These are phyloP conservation scores for Bruchidius siliquastri DNA, from an alignment of 2,888 invertebrate genomes.

Conservation along the genomic window DNA sequence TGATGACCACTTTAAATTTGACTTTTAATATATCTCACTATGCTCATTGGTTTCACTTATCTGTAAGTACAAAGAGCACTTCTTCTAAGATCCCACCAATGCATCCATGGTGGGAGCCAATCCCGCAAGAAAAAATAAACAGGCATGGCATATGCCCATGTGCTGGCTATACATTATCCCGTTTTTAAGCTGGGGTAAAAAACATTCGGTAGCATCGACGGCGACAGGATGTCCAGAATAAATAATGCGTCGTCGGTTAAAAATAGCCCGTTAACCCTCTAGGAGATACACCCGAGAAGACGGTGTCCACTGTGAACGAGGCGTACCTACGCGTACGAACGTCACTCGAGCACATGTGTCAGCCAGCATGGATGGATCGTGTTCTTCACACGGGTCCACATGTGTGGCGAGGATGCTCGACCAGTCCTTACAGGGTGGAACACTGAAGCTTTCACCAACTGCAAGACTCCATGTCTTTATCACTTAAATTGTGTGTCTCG, in stretches of 20 bases:
- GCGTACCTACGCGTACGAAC: not conserved
- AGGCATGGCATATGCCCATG: not conserved
- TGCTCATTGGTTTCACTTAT: too few relatives aligned
- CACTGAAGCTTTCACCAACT: not conserved
- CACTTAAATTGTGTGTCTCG: too few relatives aligned
- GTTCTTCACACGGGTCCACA: not conserved
- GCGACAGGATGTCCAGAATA: not conserved
- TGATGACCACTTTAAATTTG: too few relatives aligned
- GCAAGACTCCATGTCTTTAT: too few relatives aligned
- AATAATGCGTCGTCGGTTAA: not conserved
- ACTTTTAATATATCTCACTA: too few relatives aligned
- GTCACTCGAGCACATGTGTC: not conserved
- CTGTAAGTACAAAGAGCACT: not conserved
- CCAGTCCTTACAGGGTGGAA: not conserved
- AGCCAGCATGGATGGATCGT: not conserved
- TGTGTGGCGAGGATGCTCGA: constrained; percentile 5
- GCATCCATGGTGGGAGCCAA: not conserved
- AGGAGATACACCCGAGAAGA: not conserved
- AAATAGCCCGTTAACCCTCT: not conserved
- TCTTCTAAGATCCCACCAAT: not conserved
- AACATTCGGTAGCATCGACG: not conserved
- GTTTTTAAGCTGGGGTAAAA: not conserved
- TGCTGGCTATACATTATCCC: not conserved
- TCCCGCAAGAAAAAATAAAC: not conserved
- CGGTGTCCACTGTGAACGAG: not conserved